phyloP scores from a whole-genome alignment of 2,888 invertebrate species.

The Conomelus anceps region DNA sequence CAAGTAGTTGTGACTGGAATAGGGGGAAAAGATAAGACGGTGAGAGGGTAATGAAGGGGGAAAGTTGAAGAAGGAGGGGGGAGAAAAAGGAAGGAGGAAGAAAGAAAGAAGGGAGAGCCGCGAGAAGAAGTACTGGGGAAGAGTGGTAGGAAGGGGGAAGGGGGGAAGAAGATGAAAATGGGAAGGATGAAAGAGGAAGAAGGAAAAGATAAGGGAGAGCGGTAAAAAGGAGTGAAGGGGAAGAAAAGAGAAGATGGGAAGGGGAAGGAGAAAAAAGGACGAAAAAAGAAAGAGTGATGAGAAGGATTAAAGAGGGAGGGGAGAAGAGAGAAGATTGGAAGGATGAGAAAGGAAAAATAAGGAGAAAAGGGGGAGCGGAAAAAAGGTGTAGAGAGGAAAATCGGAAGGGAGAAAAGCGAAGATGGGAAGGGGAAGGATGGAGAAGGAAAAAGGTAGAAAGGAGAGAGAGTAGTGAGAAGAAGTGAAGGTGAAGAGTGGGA shows the following conservation, averaged over 20 bases:
- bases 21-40: too few relatives aligned
- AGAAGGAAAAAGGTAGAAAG: too few relatives aligned
- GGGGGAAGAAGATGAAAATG: background rate
- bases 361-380: background rate
- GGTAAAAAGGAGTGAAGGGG: background rate
- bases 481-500: background rate
- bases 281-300: background rate
- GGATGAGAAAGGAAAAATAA: background rate
- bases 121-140: too few relatives aligned
- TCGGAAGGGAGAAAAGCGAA: background rate
- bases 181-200: background rate
- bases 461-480: background rate
- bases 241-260: background rate
- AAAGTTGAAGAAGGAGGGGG: background rate
- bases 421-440: background rate
- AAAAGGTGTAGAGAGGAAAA: background rate
- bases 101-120: background rate
- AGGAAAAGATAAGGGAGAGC: too few relatives aligned
- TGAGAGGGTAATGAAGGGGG: background rate
- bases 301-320: too few relatives aligned
- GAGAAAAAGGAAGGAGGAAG: background rate
- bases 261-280: background rate
- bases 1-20: too few relatives aligned
- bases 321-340: too few relatives aligned
- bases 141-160: too few relatives aligned